Conservation (phyloP, 2,888 invertebrate genomes). For the Zeuzera pyrina region DNA sequence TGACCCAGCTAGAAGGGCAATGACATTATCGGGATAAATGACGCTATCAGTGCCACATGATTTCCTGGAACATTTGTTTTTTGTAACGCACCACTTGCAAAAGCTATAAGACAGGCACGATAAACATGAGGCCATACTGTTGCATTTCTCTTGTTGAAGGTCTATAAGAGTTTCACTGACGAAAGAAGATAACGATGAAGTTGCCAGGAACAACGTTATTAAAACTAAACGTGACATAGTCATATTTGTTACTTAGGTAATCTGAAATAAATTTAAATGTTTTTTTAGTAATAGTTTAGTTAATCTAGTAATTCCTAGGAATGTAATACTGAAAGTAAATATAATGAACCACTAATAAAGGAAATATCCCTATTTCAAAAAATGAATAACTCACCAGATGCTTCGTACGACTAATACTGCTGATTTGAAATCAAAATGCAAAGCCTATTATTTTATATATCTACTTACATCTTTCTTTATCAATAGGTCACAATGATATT, state of each 20-base stretch:
- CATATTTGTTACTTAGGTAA: no score
- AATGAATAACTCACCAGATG: no score
- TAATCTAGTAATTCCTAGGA: neutral
- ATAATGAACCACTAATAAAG: neutral
- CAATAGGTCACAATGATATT: no score
- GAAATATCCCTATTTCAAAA: no score
- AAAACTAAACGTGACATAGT: no score
- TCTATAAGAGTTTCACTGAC: conserved; percentile 5
- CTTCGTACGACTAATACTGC: no score
- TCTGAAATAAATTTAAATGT: neutral
- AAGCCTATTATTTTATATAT: no score
- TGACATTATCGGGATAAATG: conserved; percentile 38
- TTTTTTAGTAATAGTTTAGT: neutral
- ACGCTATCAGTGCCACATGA: conserved; percentile 51
- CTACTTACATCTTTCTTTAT: no score
- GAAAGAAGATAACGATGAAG: neutral
- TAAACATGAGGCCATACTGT: conserved; percentile 28
- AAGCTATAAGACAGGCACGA: conserved; percentile 33
- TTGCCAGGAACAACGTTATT: neutral
- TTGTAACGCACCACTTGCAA: conserved; percentile 54
- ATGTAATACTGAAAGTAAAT: neutral
- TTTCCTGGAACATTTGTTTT: conserved; percentile 46
- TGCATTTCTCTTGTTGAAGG: conserved; percentile 23
- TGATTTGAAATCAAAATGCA: no score
- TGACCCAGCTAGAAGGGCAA: conserved; percentile 44